Base-by-base conservation (phyloP, 2,797 vertebrate species). In the Muscicapa comitata region DNA sequence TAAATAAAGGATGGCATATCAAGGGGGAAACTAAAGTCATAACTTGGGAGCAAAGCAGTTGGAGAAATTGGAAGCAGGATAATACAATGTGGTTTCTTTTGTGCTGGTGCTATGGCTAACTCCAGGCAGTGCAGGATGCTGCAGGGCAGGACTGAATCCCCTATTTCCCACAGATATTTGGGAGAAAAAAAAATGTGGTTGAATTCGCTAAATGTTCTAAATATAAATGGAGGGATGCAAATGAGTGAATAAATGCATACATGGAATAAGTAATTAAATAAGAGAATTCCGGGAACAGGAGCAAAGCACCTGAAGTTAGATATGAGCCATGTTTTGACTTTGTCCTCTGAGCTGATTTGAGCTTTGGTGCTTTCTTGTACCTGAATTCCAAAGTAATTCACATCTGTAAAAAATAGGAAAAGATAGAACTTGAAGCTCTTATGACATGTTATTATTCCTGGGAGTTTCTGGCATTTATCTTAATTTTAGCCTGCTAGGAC, bases 1-100 rank as follows among this genome's bases (percentile, higher is more conserved):
- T 98, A 98, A 98, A 98, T 97, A 97, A 98, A 97, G 95, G 79
- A 90, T 97, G 97, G 96, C 94, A 93, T 91, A 76, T 96, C 91
- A 79, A 70, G 91, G 95, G 54, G 91, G 93, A 90, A 95, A 70
- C 93, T 94, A 45, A 97, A 97, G 95, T 96, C 92, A 91, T 93
- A 97, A 95, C 82, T 95, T 94, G 88, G 77, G 88, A 93, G 70
- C 14, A 55, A 90, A 91, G 83, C 67, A 92, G 40, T 68, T 87
- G 66, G 33, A 86, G 78, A 96, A 96, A 95, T 90, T 85, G 4
- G 43, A 40, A 40, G 75, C 70, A 83, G 80, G 61, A 57, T 40
- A 86, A 74, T 33, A 57, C 26, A 43, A 33, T 5, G 6, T 88
- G 90, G 50, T 95, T 84, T 92, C 88, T 67, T 33, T 62, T 68